Conservation (phyloP, 2,888 invertebrate species). For the Parasteatoda lunata region DNA sequence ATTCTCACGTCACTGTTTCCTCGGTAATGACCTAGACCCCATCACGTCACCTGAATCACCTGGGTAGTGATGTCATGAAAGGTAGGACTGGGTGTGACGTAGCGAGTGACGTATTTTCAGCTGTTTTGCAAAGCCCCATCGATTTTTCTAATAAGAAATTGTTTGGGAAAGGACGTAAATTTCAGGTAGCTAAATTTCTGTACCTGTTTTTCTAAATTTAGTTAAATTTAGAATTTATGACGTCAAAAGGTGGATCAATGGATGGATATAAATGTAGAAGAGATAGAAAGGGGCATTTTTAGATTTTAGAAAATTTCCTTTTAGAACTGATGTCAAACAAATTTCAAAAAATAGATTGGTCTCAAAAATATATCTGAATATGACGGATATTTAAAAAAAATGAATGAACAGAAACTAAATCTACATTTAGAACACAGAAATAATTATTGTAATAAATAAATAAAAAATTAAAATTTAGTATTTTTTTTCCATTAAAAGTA, state of each 20-base stretch:
- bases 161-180: not conserved
- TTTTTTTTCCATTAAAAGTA: no score
- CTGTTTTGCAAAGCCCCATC: conserved; percentile 27
- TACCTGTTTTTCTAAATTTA: not conserved
- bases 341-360: no score
- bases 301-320: no score
- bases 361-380: no score
- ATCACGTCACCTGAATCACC: conserved; percentile 39
- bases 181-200: conserved; percentile 5
- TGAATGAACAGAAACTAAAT: no score
- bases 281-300: not conserved
- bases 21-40: conserved; percentile 57
- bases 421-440: no score
- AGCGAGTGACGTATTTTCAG: conserved; percentile 8
- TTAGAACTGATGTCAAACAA: no score
- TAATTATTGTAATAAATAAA: no score
- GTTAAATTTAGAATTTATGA: not conserved
- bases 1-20: conserved; percentile 53
- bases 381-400: no score
- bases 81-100: conserved; percentile 47
- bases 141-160: conserved; percentile 16
- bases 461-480: no score
- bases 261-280: not conserved
- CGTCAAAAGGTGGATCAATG: not conserved
- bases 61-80: conserved; percentile 52